phyloP scores from a whole-genome alignment of 2,113 vertebrate species.

The Equus przewalskii region DNA sequence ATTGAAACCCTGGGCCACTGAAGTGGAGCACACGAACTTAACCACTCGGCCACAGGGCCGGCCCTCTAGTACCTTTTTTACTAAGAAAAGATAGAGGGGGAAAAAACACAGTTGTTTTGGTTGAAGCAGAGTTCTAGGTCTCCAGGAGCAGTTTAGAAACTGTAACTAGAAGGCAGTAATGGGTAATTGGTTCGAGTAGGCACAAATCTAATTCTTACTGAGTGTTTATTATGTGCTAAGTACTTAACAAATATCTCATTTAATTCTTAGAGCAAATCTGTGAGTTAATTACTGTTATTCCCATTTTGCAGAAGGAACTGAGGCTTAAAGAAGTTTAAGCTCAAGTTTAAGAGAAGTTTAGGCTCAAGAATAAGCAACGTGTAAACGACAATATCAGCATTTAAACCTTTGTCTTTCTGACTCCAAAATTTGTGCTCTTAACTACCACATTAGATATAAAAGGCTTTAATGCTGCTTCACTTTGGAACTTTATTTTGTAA shows the following conservation, averaged over 20 bases:
- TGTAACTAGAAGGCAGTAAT: not conserved
- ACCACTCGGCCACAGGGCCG: too few relatives aligned
- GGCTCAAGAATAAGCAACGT: not conserved
- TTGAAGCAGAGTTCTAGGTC: constrained; percentile 31
- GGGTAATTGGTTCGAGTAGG: not conserved
- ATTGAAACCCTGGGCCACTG: too few relatives aligned
- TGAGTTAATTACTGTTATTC: constrained; percentile 17
- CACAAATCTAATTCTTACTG: not conserved
- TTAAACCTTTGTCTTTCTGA: not conserved
- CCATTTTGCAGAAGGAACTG: constrained; percentile 55
- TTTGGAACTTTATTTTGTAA: constrained; percentile 53
- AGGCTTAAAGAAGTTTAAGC: not conserved
- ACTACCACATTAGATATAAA: not conserved
- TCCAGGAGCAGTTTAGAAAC: constrained; percentile 7
- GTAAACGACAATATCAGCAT: not conserved
- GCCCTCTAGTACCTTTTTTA: not conserved
- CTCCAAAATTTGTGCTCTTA: not conserved
- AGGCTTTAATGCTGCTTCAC: not conserved
- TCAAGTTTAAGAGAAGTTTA: too few relatives aligned
- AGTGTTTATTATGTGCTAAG: not conserved
- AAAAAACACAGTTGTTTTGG: not conserved
- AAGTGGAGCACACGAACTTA: too few relatives aligned
- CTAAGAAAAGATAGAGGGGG: not conserved
- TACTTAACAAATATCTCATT: not conserved
- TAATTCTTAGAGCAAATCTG: not conserved